A percentile compares a stretch with the other conserved stretches of the same genome.
These are phyloP conservation scores for Melieria omissa DNA, from an alignment of 2,888 invertebrate species.

Conservation along the genomic window DNA sequence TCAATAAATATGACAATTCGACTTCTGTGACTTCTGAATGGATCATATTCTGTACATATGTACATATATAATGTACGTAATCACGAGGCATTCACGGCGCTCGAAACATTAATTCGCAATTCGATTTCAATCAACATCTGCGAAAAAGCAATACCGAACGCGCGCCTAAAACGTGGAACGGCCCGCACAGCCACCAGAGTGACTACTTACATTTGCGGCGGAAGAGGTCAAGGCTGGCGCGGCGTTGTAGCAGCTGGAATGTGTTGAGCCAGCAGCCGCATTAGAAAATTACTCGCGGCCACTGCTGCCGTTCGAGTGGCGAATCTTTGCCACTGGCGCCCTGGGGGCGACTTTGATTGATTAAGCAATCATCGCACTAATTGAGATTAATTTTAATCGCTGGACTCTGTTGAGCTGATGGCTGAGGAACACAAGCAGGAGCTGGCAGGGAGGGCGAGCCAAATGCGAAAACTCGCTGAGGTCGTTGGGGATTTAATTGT, in stretches of 20 bases:
- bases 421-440: background rate
- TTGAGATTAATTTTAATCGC: conserved; percentile 28
- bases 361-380: conserved; percentile 31
- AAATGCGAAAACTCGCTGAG: background rate
- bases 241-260: background rate
- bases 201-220: background rate
- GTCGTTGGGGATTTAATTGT: too few relatives aligned
- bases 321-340: background rate
- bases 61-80: background rate
- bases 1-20: background rate
- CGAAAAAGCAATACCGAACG: conserved; percentile 12
- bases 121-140: conserved; percentile 25
- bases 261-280: background rate
- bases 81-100: conserved; percentile 10
- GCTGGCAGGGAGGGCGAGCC: background rate
- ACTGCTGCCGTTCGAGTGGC: background rate
- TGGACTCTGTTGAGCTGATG: conserved; percentile 13
- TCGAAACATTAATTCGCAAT: conserved; percentile 28
- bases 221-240: conserved; percentile 25
- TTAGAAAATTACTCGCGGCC: background rate
- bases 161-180: background rate
- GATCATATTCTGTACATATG: too few relatives aligned
- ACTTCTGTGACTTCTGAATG: background rate
- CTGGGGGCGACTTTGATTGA: conserved; percentile 27
- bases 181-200: background rate